These are phyloP conservation scores for Cyaniris semiargus DNA, from an alignment of 2,888 invertebrate species.

Conservation along the genomic window DNA sequence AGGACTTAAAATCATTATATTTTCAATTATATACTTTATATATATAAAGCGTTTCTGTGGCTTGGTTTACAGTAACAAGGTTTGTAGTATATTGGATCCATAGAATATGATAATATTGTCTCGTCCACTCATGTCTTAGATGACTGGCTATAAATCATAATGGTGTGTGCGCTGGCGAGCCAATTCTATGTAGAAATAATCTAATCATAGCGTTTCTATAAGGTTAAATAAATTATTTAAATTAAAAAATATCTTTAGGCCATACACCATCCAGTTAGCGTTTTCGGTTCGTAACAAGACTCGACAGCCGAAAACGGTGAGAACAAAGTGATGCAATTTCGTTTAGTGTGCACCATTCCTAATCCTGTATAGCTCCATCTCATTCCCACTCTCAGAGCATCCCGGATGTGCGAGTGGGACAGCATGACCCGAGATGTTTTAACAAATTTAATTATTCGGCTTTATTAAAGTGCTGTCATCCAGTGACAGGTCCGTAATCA, in stretches of 20 bases:
- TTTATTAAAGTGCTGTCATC: constrained; percentile 14
- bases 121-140: no score
- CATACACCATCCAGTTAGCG: constrained; percentile 11
- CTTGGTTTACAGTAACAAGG: no score
- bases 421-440: neutral
- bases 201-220: neutral
- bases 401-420: neutral
- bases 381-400: neutral
- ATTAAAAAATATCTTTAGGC: neutral
- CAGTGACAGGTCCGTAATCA: constrained; percentile 17
- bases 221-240: neutral
- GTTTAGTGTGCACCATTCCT: neutral
- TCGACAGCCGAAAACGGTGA: constrained; percentile 14
- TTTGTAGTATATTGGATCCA: no score
- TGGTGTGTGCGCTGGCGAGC: no score
- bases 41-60: no score
- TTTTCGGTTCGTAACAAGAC: constrained; percentile 5
- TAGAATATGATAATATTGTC: no score
- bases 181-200: no score
- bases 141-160: no score
- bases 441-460: constrained; percentile 8
- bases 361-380: neutral
- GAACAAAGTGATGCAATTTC: constrained; percentile 22
- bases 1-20: no score
- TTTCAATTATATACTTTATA: no score